Evolutionary conservation across 2,888 invertebrate species (phyloP).

Genomic region (Eurytoma californica): DNA sequence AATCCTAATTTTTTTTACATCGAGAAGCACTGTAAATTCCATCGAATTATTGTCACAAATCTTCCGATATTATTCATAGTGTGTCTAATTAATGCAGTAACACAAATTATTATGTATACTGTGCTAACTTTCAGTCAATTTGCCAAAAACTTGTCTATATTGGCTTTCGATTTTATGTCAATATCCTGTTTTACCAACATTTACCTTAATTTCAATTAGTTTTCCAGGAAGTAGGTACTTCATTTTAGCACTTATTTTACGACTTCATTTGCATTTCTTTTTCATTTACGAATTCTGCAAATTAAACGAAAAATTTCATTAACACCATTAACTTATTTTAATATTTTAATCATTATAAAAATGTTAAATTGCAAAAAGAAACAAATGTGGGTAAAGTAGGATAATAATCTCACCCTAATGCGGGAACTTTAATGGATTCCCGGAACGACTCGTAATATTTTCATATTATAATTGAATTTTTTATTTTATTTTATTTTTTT

Average conservation of each 20-base stretch:
- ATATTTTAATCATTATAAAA: neutral
- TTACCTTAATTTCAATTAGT: constrained; percentile 9
- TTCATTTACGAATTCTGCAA: no score
- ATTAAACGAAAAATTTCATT: no score
- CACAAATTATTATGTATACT: constrained; percentile 41
- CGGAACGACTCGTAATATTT: constrained; percentile 37
- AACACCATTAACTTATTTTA: no score
- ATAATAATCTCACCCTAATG: constrained; percentile 26
- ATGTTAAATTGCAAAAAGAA: neutral
- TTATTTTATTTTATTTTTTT: constrained; percentile 30
- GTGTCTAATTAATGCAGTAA: constrained; percentile 53
- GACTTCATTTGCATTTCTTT: no score
- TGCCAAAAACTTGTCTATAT: constrained; percentile 7
- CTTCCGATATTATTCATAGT: constrained; percentile 38
- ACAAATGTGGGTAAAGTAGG: constrained; percentile 42
- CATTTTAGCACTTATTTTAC: no score
- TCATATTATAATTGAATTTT: constrained; percentile 43
- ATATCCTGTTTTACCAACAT: constrained; percentile 41
- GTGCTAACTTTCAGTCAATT: constrained; percentile 48
- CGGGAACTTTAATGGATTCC: constrained; percentile 52
- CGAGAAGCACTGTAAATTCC: constrained; percentile 39
- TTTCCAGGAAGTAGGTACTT: neutral
- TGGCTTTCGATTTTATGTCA: neutral
- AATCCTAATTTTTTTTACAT: neutral
- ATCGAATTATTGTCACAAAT: constrained; percentile 15